These are phyloP conservation scores for Solea senegalensis DNA, from an alignment of 2,113 vertebrate species.

Conservation along the genomic window DNA sequence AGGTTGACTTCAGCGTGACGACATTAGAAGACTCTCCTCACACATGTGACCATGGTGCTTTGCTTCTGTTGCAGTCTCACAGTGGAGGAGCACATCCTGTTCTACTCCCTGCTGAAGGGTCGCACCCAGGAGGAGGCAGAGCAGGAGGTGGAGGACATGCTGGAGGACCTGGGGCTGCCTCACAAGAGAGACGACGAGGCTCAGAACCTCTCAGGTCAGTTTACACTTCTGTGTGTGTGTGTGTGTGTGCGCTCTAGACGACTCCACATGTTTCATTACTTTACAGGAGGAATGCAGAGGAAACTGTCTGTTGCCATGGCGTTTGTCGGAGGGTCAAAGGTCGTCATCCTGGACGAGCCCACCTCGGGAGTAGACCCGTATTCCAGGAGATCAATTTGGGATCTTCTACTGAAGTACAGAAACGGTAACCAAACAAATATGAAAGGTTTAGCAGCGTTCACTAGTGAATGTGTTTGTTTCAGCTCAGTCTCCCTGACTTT, in stretches of 20 bases:
- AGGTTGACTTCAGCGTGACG: background rate
- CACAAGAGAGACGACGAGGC: constrained; percentile 91
- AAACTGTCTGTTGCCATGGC: constrained; percentile 91
- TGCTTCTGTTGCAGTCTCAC: constrained; percentile 77
- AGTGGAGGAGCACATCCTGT: constrained; percentile 87
- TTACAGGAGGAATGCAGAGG: constrained; percentile 87
- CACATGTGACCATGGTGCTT: background rate
- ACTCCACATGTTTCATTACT: background rate
- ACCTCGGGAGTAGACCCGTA: constrained; percentile 94
- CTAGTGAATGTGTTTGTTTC: too few relatives aligned
- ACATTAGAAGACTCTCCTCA: too few relatives aligned
- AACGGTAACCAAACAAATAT: constrained; percentile 71
- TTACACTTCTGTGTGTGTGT: background rate
- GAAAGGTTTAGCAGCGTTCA: too few relatives aligned
- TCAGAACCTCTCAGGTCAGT: constrained; percentile 91
- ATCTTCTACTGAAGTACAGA: constrained; percentile 88
- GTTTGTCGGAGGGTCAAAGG: constrained; percentile 87
- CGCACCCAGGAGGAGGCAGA: constrained; percentile 84
- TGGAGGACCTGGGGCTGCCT: constrained; percentile 88
- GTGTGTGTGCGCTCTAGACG: background rate
- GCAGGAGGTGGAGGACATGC: constrained; percentile 87
- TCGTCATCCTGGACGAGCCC: constrained; percentile 91
- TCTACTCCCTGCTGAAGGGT: constrained; percentile 90
- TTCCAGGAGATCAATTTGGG: constrained; percentile 90
- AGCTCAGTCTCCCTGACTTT: too few relatives aligned